Base-by-base conservation (phyloP, 92 coral and sea anemone genomes). In the Blastomussa wellsi region DNA sequence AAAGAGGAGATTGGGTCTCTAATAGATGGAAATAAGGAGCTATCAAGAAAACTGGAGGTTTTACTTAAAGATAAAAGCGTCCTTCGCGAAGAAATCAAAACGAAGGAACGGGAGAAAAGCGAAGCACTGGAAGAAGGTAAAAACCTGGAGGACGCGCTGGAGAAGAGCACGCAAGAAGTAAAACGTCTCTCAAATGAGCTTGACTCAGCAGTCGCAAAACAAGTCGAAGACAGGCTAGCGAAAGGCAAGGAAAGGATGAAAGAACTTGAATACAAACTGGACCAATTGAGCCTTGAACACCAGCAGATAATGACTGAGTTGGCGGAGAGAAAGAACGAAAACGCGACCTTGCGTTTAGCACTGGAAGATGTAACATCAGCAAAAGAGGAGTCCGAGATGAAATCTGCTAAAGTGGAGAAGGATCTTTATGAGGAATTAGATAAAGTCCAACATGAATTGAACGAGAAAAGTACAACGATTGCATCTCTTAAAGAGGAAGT, bases 171-270 rank as follows among this genome's bases (percentile, higher is more conserved):
- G 47, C 84, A 76, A 81, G 89, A 80, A 60, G 66, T 67, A 64
- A 85, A 86, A 53, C 90, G 85, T 38, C 62, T 64, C 26, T 75
- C 75, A 22, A 83, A 60, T 14, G 87, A 81, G 71, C 14, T 51
- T 26, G 64, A 81, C 32, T 39, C 47, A 36, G 81, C 36, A 26
- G 59, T 57, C 62, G 69, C 48, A 70, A 70, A 74, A 11, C 42
- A 35, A 26, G 33, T 83, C 35, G 82, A 81, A 33, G 92, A 88
- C 41, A 72, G 85, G 78, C 41, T 88, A n/a, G 84, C 87, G 28
- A 42, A 79, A 86, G n/a, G 86, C 59, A 72, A 88, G 33, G 77
- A 86, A 51, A 85, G 86, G 41, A 67, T 92, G 41, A 86, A 90
- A 49, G 93, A 92, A 64, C 80, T 90, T 71, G 90, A 89, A 47